Evolutionary conservation across 2,797 vertebrate genomes (phyloP), one percentile per base, ranked within the genome.

Genomic region (Megaceryle alcyon): DNA sequence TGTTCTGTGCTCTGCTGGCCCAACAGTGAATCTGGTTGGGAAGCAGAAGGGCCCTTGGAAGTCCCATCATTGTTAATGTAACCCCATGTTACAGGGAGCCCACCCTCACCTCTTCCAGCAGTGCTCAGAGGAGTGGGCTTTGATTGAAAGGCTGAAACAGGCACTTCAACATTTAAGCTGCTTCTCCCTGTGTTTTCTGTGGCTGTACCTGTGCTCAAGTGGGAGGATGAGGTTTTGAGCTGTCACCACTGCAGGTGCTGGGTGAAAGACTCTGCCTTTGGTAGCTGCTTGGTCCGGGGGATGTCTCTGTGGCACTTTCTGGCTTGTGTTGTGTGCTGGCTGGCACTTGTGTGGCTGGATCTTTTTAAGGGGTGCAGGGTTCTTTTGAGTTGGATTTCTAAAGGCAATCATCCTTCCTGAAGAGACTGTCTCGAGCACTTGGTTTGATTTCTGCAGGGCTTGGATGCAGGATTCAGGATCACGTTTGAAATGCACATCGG

Each of bases 261-360:
- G 28, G 46, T 0, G 2, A 6, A 71, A 70, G 7, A 0, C 25
- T 69, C 43, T 9, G 14, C 13, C 22, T 69, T 14, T 33, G 60
- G n/a, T 19, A n/a, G 28, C 48, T 63, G 43, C 33, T 44, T 9
- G 1, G 0, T 0, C 10, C 0, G 43, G 57, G 51, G 22, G 39
- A 12, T 21, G 35, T 26, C 37, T 35, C 31, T 13, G 17, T 56
- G 83, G 33, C 61, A 54, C 37, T 53, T 63, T 16, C 1, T 6
- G 64, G 77, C 37, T 92, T 5, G 21, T 7, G 14, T 5, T 8
- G 17, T 12, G 53, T 26, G 44, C 16, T 48, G 77, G n/a, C 57
- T 81, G 82, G 17, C 17, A 8, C 39, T 86, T 1, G 1, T 9
- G 66, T 31, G 10, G 14, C 33, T 65, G 43, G 31, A n/a, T 63